These are phyloP conservation scores for Cheilosia vernalis DNA, from an alignment of 2,888 invertebrate species.

Conservation along the genomic window DNA sequence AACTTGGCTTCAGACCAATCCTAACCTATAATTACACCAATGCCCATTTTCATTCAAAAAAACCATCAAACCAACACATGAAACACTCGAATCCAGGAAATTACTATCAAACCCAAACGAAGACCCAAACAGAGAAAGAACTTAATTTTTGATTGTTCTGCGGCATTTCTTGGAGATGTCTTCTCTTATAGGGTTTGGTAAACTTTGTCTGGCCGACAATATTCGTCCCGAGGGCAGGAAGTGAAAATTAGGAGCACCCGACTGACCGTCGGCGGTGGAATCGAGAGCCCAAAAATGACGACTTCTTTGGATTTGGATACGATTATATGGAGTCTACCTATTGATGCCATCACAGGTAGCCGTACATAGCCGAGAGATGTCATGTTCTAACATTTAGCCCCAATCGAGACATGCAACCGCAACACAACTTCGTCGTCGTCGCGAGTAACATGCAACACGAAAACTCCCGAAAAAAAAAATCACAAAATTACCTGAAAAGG, in stretches of 20 bases:
- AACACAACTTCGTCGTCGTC: slow-evolving; percentile 21
- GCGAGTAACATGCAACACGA: slow-evolving; percentile 69
- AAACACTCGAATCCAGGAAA: slow-evolving; percentile 71
- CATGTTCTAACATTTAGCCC: slow-evolving; percentile 69
- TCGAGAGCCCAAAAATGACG: slow-evolving; percentile 49
- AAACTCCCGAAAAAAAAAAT: slow-evolving; percentile 45
- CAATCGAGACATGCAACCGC: slow-evolving; percentile 66
- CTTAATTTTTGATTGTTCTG: slow-evolving; percentile 65
- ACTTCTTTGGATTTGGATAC: slow-evolving; percentile 57
- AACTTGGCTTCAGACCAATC: slow-evolving; percentile 48
- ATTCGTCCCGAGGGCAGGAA: slow-evolving; percentile 69
- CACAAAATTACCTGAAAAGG: slow-evolving; percentile 35
- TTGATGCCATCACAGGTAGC: slow-evolving; percentile 63
- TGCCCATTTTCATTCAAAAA: slow-evolving; percentile 68
- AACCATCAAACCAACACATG: slow-evolving; percentile 30
- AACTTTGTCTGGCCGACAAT: slow-evolving; percentile 56
- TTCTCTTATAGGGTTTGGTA: slow-evolving; percentile 53
- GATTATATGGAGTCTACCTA: too few relatives aligned
- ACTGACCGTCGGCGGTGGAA: slow-evolving; percentile 1
- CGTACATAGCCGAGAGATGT: slow-evolving; percentile 34
- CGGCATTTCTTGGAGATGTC: slow-evolving; percentile 60
- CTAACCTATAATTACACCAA: slow-evolving; percentile 68
- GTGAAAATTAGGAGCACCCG: slow-evolving; percentile 66
- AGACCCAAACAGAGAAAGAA: slow-evolving; percentile 24
- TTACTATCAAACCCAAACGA: slow-evolving; percentile 64